Evolutionary conservation across 2,888 invertebrate genomes (phyloP), one percentile per base, ranked within the genome.

Genomic region (Apantesis nais): DNA sequence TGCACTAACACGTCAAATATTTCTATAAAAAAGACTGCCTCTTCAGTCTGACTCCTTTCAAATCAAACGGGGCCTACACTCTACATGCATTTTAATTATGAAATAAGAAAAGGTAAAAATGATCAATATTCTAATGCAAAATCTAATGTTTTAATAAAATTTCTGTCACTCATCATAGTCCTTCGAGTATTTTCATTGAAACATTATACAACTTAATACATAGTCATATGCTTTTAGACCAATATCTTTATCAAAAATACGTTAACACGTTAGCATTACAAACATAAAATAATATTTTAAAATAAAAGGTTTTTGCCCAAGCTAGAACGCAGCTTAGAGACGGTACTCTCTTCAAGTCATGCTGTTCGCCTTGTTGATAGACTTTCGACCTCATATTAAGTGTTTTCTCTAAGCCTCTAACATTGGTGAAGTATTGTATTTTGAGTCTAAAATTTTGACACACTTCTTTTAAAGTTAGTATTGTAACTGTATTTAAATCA

Each of bases 351-450:
- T 90, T 80, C 89, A 83, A 90, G 89, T 88, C 89, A 87, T 87
- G 86, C 89, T 87, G 88, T 86, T 87, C 89, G 90, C 89, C 58
- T 86, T 89, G 91, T 91, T 92, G 92, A 93, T 93, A 91, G 91
- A 92, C 90, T 91, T 91, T 89, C 88, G 85, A 90, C 89, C 91
- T 86, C 85, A 86, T 86, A 88, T 89, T 91, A 92, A 92, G 89
- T 91, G 92, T 90, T 92, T 90, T 89, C 88, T 80, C 79, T 82
- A 84, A 88, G 84, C 84, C 81, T 82, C 82, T 83, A 80, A 77
- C 80, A 78, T 75, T 73, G 70, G 72, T 71, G 74, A 80, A 79
- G 71, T 78, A 80, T 76, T 77, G 74, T 66, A 65, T 62, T 75
- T 71, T 64, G 63, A 71, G 61, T 25, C 60, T 55, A 68, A 39